A percentile compares a stretch with the other conserved stretches of the same genome.
Evolutionary conservation across 2,888 invertebrate species (phyloP).

Genomic region (Scrobipalpa costella): DNA sequence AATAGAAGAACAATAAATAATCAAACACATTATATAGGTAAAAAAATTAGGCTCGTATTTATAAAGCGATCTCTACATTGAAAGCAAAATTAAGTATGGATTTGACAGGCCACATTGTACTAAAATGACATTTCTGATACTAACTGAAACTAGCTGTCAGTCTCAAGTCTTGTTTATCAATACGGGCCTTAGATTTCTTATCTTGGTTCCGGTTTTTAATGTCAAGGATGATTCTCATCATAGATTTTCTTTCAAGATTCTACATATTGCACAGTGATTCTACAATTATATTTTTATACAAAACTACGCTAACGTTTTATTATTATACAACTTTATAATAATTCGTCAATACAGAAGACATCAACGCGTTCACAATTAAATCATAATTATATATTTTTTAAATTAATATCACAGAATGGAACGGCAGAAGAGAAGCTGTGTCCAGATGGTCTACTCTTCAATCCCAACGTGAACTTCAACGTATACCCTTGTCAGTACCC

Average conservation of each 20-base stretch:
- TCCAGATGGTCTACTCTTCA: conserved; percentile 91
- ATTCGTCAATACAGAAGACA: not conserved
- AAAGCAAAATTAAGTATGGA: no score
- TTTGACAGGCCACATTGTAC: no score
- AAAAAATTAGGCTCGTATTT: no score
- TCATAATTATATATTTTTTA: not conserved
- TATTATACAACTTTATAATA: not conserved
- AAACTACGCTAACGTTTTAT: no score
- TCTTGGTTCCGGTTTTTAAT: not conserved
- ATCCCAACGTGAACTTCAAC: conserved; percentile 84
- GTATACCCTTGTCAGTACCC: conserved; percentile 92
- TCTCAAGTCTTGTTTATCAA: no score
- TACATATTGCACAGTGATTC: not conserved
- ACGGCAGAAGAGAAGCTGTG: conserved; percentile 88
- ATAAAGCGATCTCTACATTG: no score
- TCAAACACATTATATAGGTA: no score
- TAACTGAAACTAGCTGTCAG: no score
- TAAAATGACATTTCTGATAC: no score
- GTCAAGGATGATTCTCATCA: conserved; percentile 2
- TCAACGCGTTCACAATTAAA: not conserved
- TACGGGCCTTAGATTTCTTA: no score
- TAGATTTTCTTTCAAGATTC: not conserved
- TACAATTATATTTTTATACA: not conserved
- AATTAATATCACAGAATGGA: conserved; percentile 78
- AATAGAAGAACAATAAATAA: no score